Evolutionary conservation across 1,140 invertebrate genomes (phyloP).

Genomic region (Arion vulgaris): DNA sequence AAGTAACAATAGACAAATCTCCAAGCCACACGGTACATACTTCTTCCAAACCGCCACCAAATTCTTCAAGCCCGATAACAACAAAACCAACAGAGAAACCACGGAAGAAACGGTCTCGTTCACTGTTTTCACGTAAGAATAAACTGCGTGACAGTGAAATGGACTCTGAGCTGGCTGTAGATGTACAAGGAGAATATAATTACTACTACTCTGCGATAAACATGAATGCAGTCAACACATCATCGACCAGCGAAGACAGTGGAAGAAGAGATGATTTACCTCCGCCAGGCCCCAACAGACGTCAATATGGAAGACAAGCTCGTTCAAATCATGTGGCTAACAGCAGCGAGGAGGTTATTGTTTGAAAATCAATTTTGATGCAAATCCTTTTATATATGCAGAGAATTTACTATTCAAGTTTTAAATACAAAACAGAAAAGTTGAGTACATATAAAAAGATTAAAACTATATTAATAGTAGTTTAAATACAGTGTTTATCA

Average conservation of each 20-base stretch:
- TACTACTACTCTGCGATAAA: slow-evolving; percentile 31
- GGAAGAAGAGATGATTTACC: not conserved
- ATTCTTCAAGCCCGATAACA: not conserved
- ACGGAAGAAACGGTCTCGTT: slow-evolving; percentile 31
- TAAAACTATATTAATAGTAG: too few relatives aligned
- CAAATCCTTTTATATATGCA: too few relatives aligned
- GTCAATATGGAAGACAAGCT: not conserved
- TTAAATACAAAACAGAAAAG: too few relatives aligned
- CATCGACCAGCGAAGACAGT: not conserved
- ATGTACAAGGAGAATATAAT: slow-evolving; percentile 11
- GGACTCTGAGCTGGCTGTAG: slow-evolving; percentile 4
- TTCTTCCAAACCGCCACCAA: not conserved
- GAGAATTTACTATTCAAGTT: too few relatives aligned
- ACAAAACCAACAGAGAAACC: slow-evolving; percentile 23
- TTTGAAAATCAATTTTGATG: not conserved
- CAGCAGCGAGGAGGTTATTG: not conserved
- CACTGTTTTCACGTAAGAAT: slow-evolving; percentile 32
- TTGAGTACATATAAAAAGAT: too few relatives aligned
- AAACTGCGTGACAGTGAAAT: slow-evolving; percentile 33
- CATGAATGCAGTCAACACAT: not conserved
- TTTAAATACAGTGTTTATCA: too few relatives aligned
- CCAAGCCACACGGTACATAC: not conserved
- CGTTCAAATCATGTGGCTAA: slow-evolving; percentile 3
- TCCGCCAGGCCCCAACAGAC: not conserved
- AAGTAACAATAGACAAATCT: not conserved